Evolutionary conservation across 1,140 invertebrate species (phyloP).

Genomic region (Stegodyphus dumicola): DNA sequence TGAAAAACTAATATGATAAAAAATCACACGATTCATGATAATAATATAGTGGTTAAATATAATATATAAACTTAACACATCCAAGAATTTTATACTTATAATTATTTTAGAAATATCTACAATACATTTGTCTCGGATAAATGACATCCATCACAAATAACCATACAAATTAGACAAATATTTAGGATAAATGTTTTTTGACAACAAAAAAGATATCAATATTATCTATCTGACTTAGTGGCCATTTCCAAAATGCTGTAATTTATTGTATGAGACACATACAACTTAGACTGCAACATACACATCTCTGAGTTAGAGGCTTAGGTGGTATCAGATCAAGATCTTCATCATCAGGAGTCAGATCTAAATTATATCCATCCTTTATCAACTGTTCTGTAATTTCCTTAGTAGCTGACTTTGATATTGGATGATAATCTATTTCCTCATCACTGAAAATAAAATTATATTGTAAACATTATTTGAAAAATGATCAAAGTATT

Average conservation of each 20-base stretch:
- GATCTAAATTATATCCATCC: constrained; percentile 69
- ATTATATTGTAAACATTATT: background rate
- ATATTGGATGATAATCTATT: constrained; percentile 53
- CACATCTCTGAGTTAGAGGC: constrained; percentile 68
- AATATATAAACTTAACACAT: no score
- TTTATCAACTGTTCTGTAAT: constrained; percentile 57
- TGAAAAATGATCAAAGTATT: background rate
- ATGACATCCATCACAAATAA: no score
- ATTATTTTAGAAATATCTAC: no score
- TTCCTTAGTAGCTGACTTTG: constrained; percentile 55
- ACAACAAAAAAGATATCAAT: no score
- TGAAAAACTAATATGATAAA: no score
- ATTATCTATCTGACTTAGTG: no score
- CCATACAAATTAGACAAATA: no score
- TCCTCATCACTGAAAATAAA: constrained; percentile 51
- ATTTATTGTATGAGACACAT: constrained; percentile 54
- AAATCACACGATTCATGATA: no score
- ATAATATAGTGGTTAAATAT: no score
- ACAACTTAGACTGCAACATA: constrained; percentile 66
- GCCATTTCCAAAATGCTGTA: background rate
- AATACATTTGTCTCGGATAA: no score
- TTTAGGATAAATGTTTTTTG: no score
- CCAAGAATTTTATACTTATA: no score
- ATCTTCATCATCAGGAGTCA: constrained; percentile 75
- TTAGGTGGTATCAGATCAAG: constrained; percentile 71